Conservation (phyloP, 92 coral and sea anemone species). For the Desmophyllum pertusum region DNA sequence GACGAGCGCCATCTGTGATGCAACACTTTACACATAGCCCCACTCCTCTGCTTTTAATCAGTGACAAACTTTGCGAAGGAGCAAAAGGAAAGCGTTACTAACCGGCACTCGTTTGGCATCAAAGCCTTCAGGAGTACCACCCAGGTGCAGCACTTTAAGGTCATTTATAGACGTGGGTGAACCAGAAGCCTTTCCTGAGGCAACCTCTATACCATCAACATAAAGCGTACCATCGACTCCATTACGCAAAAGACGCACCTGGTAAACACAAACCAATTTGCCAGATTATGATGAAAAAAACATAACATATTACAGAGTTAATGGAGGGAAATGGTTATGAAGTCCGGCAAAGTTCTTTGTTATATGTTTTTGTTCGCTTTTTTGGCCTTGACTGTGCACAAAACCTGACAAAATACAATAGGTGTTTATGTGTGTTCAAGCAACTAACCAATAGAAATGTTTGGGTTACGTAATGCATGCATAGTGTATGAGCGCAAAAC, state of each 20-base stretch:
- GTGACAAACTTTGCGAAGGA: background rate
- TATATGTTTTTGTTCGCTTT: no score
- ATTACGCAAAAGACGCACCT: conserved; percentile 57
- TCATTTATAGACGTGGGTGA: conserved; percentile 38
- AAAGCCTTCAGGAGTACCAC: conserved; percentile 59
- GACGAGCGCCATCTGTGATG: no score
- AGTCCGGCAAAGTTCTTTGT: no score
- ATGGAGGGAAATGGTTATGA: no score
- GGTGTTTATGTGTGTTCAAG: no score
- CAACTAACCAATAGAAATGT: no score
- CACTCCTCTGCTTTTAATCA: background rate
- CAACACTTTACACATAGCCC: background rate
- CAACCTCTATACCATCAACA: conserved; percentile 39
- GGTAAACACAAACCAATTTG: background rate
- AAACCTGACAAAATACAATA: no score
- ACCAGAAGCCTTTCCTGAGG: conserved; percentile 37
- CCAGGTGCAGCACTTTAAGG: conserved; percentile 58
- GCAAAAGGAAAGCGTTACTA: background rate
- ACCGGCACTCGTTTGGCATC: conserved; percentile 50
- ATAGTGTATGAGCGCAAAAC: no score
- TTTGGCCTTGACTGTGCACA: no score
- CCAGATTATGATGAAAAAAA: background rate
- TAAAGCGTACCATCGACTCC: conserved; percentile 45
- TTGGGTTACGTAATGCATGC: no score
- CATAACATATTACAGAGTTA: no score